A percentile compares a stretch with the other conserved stretches of the same genome.
Conservation (phyloP, 2,888 invertebrate genomes). For the Antheraea yamamai region DNA sequence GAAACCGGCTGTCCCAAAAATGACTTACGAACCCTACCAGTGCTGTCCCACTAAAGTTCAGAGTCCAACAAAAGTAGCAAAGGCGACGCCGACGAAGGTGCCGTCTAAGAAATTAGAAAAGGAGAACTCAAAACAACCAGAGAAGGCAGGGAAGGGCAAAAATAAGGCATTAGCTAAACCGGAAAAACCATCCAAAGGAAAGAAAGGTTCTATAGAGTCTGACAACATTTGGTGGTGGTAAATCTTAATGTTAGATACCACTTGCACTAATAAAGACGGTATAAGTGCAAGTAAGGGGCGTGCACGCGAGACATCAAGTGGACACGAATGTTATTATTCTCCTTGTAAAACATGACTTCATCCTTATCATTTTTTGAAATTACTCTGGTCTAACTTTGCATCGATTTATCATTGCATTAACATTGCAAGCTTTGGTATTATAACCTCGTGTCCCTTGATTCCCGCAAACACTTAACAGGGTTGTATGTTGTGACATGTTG, state of each 20-base stretch:
- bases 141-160: slow-evolving; percentile 68
- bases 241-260: slow-evolving; percentile 60
- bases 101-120: slow-evolving; percentile 79
- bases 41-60: slow-evolving; percentile 94
- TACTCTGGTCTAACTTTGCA: slow-evolving; percentile 63
- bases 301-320: slow-evolving; percentile 71
- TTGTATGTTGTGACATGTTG: slow-evolving; percentile 75
- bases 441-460: slow-evolving; percentile 79
- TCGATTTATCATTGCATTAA: slow-evolving; percentile 63
- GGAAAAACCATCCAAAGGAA: slow-evolving; percentile 84
- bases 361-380: slow-evolving; percentile 51
- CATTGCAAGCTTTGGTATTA: slow-evolving; percentile 61
- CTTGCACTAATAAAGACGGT: slow-evolving; percentile 59
- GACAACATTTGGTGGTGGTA: slow-evolving; percentile 93
- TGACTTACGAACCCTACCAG: slow-evolving; percentile 94
- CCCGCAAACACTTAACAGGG: slow-evolving; percentile 75
- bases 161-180: slow-evolving; percentile 81
- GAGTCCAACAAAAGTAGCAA: slow-evolving; percentile 90
- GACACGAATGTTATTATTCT: slow-evolving; percentile 70
- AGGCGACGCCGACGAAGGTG: slow-evolving; percentile 85
- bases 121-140: slow-evolving; percentile 61
- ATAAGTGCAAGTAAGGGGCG: slow-evolving; percentile 56
- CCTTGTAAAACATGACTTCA: slow-evolving; percentile 51
- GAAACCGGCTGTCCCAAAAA: slow-evolving; percentile 88
- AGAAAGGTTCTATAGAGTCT: slow-evolving; percentile 92